Conservation (phyloP, 2,113 vertebrate species). For the Nerophis lumbriciformis region DNA sequence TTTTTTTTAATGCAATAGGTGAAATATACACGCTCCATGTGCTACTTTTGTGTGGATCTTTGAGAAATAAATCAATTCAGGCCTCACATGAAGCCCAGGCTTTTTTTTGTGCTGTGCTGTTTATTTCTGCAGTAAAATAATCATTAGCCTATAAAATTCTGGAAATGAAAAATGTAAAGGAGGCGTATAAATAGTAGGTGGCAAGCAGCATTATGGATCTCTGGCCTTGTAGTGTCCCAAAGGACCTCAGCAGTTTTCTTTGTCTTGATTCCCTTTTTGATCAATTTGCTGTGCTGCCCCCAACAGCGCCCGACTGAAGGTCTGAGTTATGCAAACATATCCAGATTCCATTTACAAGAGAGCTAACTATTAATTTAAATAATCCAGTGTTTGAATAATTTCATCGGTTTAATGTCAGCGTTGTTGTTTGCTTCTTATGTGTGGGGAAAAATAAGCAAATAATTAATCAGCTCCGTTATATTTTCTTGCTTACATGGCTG, state of each 20-base stretch:
- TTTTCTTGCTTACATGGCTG: slow-evolving; percentile 35
- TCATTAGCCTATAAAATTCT: slow-evolving; percentile 71
- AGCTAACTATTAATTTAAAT: slow-evolving; percentile 16
- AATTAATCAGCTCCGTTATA: slow-evolving; percentile 28
- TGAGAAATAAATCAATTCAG: slow-evolving; percentile 61
- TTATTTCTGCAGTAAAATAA: slow-evolving; percentile 67
- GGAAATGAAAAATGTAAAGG: slow-evolving; percentile 68
- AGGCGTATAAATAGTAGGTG: slow-evolving; percentile 64
- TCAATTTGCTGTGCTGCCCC: slow-evolving; percentile 20
- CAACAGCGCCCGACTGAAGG: slow-evolving; percentile 20
- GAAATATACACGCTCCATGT: slow-evolving; percentile 22
- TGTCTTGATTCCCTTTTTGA: slow-evolving; percentile 39
- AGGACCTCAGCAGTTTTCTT: slow-evolving; percentile 40
- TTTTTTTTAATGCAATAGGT: slow-evolving; percentile 18
- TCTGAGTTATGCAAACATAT: slow-evolving; percentile 14
- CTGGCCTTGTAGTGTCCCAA: slow-evolving; percentile 48
- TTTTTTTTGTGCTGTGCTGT: slow-evolving; percentile 57
- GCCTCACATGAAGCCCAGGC: slow-evolving; percentile 58
- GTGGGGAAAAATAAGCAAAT: slow-evolving; percentile 10
- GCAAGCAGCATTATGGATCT: slow-evolving; percentile 54
- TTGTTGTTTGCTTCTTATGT: slow-evolving; percentile 34
- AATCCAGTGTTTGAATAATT: slow-evolving; percentile 27
- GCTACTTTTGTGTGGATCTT: slow-evolving; percentile 41
- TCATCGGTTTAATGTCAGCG: slow-evolving; percentile 27
- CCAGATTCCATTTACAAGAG: slow-evolving; percentile 1